Conservation (phyloP, 2,113 vertebrate species). For the Gasterosteus aculeatus region DNA sequence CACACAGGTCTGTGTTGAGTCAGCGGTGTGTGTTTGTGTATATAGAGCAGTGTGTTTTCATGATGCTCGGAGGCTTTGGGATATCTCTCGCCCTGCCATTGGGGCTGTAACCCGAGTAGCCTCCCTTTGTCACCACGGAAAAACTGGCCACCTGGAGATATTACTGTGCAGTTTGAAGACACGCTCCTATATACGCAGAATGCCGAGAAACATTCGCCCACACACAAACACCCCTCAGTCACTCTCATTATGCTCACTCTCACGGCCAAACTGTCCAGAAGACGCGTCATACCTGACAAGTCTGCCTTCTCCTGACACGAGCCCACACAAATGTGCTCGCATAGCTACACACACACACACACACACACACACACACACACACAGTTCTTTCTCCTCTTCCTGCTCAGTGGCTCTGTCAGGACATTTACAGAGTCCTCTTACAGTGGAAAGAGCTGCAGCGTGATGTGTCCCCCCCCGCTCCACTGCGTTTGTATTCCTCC, state of each 20-base stretch:
- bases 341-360: constrained; percentile 33
- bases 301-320: constrained; percentile 68
- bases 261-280: constrained; percentile 72
- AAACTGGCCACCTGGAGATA: constrained; percentile 42
- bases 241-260: constrained; percentile 76
- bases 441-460: constrained; percentile 24
- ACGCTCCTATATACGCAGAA: constrained; percentile 28
- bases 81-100: constrained; percentile 33
- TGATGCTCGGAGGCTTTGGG: constrained; percentile 41
- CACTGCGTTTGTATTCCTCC: constrained; percentile 35
- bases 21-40: constrained; percentile 26
- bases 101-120: constrained; percentile 54
- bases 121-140: constrained; percentile 38
- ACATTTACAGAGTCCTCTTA: constrained; percentile 35
- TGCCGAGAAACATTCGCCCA: constrained; percentile 69
- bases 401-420: constrained; percentile 57
- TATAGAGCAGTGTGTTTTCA: constrained; percentile 10
- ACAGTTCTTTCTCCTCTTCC: constrained; percentile 17
- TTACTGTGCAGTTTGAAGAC: constrained; percentile 52
- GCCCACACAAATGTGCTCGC: constrained; percentile 57
- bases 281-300: constrained; percentile 78
- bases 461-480: constrained; percentile 29
- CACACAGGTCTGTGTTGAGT: constrained; percentile 39
- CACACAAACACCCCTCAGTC: constrained; percentile 70
- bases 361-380: constrained; percentile 4